A percentile compares a stretch with the other conserved stretches of the same genome.
Conservation (phyloP, 2,888 invertebrate species). For the Poecilobothrus nobilitatus region DNA sequence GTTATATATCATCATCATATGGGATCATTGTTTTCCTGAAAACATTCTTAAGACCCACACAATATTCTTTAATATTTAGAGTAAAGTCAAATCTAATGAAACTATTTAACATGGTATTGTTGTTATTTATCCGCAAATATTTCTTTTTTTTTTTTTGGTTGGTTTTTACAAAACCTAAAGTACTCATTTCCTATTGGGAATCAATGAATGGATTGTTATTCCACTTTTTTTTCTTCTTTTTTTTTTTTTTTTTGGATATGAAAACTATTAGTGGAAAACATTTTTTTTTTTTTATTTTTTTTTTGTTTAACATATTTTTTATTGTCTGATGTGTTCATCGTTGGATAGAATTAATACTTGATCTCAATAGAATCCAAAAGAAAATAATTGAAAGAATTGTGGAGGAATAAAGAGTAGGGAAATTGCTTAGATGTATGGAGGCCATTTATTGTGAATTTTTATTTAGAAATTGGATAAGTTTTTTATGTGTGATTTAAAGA, state of each 20-base stretch:
- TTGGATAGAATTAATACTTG: not conserved
- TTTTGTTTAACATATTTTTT: not conserved
- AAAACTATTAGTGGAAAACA: not conserved
- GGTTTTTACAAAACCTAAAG: not conserved
- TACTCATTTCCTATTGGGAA: conserved; percentile 1
- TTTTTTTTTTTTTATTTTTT: not conserved
- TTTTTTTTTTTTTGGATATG: not conserved
- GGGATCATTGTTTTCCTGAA: not conserved
- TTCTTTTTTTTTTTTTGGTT: not conserved
- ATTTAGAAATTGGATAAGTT: not conserved
- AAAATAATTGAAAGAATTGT: too few species aligned
- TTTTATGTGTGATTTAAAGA: not conserved
- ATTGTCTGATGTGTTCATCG: not conserved
- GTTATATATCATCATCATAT: not conserved
- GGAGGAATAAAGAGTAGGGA: too few species aligned
- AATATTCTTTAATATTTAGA: not conserved
- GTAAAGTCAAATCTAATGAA: not conserved
- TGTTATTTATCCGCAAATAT: not conserved
- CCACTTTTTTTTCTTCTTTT: too few species aligned
- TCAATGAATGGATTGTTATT: not conserved
- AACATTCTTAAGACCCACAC: not conserved
- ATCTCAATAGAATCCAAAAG: not conserved
- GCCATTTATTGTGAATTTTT: not conserved
- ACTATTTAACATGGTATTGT: not conserved
- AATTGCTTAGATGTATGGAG: too few species aligned